phyloP scores from a whole-genome alignment of 2,797 vertebrate species.

The Octomys mimax region DNA sequence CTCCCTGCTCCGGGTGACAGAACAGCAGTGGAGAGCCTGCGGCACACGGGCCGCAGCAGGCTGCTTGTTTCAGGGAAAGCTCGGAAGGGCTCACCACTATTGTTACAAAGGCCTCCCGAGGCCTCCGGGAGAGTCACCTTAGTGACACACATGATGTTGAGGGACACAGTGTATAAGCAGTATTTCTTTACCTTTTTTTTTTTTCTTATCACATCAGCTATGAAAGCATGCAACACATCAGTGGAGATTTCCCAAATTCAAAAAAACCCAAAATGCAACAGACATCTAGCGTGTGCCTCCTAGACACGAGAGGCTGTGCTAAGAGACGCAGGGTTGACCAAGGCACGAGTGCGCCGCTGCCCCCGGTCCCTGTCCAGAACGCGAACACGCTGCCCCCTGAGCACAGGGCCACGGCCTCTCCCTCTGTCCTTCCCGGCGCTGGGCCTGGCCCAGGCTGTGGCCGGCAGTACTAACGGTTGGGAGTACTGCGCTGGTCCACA shows the following conservation, averaged over 20 bases:
- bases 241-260: conserved; percentile 3
- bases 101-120: neutral
- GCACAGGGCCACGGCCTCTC: neutral
- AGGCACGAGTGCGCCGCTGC: neutral
- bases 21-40: neutral
- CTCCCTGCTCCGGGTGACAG: neutral
- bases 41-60: neutral
- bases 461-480: neutral
- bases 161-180: neutral
- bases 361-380: neutral
- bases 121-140: neutral
- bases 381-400: neutral
- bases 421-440: neutral
- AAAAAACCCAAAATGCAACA: conserved; percentile 26
- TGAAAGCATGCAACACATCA: neutral
- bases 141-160: neutral
- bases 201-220: neutral
- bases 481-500: neutral
- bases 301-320: neutral
- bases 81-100: neutral
- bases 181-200: conserved; percentile 33
- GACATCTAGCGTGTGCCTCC: neutral
- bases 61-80: neutral
- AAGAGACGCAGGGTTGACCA: neutral
- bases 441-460: neutral